A percentile compares a stretch with the other conserved stretches of the same genome.
Conservation (phyloP, 2,888 invertebrate species). For the Danaus chrysippus region DNA sequence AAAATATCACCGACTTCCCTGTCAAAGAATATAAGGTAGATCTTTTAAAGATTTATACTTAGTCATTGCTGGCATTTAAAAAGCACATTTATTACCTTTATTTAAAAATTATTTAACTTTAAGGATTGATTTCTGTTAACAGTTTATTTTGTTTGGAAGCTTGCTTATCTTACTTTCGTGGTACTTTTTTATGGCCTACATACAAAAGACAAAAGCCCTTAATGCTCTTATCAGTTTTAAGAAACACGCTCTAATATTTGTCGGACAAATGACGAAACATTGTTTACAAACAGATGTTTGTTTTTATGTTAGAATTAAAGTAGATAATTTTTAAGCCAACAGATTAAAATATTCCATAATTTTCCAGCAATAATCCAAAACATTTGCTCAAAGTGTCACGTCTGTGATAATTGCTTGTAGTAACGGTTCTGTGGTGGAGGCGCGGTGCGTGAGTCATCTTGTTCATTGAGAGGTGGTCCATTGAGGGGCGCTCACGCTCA, state of each 20-base stretch:
- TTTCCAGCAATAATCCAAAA: slow-evolving; percentile 43
- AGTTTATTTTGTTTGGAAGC: background rate
- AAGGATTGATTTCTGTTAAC: too few species aligned
- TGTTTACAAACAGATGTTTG: slow-evolving; percentile 20
- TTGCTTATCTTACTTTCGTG: too few species aligned
- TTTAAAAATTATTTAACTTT: too few species aligned
- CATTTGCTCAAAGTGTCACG: slow-evolving; percentile 55
- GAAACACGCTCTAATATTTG: too few species aligned
- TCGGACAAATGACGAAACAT: too few species aligned
- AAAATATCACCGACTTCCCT: slow-evolving; percentile 59
- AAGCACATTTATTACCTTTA: background rate
- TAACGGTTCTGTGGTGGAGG: slow-evolving; percentile 70
- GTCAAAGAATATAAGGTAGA: slow-evolving; percentile 31
- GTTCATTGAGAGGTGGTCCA: slow-evolving; percentile 61
- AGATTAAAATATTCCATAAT: slow-evolving; percentile 3
- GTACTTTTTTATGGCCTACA: too few species aligned
- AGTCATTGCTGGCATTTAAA: slow-evolving; percentile 21
- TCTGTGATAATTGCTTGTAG: slow-evolving; percentile 54
- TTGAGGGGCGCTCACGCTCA: slow-evolving; percentile 74
- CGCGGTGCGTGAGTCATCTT: slow-evolving; percentile 73
- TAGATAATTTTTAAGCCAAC: background rate
- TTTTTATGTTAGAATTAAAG: background rate
- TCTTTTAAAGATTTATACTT: slow-evolving; percentile 25
- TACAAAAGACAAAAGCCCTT: too few species aligned
- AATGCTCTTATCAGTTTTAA: too few species aligned